Conservation (phyloP, 64 coral and sea anemone species). For the Stichodactyla mertensii region DNA sequence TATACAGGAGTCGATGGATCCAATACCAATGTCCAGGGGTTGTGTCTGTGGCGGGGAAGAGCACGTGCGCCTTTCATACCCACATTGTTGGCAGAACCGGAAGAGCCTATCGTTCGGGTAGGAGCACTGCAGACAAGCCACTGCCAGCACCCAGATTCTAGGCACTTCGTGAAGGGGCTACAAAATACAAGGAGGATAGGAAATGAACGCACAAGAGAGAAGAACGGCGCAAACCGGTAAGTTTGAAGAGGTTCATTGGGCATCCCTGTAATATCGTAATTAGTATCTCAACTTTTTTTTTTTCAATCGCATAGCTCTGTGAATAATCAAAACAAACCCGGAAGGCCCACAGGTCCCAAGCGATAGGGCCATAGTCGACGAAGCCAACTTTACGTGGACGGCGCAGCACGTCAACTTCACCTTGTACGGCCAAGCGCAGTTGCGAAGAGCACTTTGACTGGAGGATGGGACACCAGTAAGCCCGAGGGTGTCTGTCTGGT, state of each 20-base stretch:
- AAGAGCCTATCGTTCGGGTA: neutral
- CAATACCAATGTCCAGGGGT: no score
- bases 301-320: neutral
- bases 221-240: no score
- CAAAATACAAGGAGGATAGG: no score
- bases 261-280: neutral
- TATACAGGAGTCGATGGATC: no score
- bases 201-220: no score
- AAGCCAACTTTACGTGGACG: conserved; percentile 9
- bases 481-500: conserved; percentile 19
- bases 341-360: conserved; percentile 42
- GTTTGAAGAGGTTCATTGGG: neutral
- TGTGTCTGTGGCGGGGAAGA: neutral
- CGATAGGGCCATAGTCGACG: conserved; percentile 9
- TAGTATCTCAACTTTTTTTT: neutral
- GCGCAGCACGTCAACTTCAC: conserved; percentile 5
- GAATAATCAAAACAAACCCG: neutral
- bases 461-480: conserved; percentile 20
- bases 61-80: neutral
- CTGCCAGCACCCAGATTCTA: no score
- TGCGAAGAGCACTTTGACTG: neutral
- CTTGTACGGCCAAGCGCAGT: neutral
- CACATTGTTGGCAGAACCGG: neutral
- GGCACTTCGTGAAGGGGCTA: no score
- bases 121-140: no score